These are phyloP conservation scores for Pangasius mekongensis DNA, from an alignment of 2,797 vertebrate genomes.

Conservation along the genomic window DNA sequence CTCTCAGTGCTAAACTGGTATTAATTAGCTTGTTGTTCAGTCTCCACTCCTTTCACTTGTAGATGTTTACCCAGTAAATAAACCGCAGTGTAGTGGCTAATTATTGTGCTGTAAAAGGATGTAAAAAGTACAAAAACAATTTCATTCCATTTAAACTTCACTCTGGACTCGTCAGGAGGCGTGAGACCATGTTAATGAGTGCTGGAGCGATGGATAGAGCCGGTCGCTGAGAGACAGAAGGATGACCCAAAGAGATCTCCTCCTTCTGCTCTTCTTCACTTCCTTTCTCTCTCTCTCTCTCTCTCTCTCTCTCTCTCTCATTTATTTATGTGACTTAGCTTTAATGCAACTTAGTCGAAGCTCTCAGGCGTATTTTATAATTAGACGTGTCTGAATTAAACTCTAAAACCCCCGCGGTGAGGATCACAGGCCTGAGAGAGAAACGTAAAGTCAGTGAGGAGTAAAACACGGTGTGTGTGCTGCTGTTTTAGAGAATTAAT, in stretches of 20 bases:
- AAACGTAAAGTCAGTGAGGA: background rate
- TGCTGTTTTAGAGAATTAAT: too few species aligned
- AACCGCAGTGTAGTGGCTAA: background rate
- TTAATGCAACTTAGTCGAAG: slow-evolving; percentile 34
- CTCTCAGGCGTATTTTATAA: slow-evolving; percentile 45
- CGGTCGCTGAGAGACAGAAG: background rate
- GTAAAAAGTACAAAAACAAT: background rate
- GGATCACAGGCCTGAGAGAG: background rate
- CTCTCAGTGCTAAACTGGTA: background rate
- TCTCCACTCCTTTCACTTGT: background rate
- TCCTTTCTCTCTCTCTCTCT: background rate
- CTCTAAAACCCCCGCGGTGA: slow-evolving; percentile 30
- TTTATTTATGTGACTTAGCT: slow-evolving; percentile 59
- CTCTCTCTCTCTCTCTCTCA: background rate
- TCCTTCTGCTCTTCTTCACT: background rate
- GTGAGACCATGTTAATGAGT: background rate
- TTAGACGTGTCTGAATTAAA: slow-evolving; percentile 57
- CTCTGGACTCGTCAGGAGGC: background rate
- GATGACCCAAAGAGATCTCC: background rate
- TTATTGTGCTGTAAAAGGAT: background rate
- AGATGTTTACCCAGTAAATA: background rate
- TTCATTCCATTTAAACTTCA: background rate
- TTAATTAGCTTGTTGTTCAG: background rate
- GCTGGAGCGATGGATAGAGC: background rate
- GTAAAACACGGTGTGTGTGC: background rate